A percentile compares a stretch with the other conserved stretches of the same genome.
phyloP scores from a whole-genome alignment of 2,888 invertebrate genomes.

The Drosophila melanosoma region DNA sequence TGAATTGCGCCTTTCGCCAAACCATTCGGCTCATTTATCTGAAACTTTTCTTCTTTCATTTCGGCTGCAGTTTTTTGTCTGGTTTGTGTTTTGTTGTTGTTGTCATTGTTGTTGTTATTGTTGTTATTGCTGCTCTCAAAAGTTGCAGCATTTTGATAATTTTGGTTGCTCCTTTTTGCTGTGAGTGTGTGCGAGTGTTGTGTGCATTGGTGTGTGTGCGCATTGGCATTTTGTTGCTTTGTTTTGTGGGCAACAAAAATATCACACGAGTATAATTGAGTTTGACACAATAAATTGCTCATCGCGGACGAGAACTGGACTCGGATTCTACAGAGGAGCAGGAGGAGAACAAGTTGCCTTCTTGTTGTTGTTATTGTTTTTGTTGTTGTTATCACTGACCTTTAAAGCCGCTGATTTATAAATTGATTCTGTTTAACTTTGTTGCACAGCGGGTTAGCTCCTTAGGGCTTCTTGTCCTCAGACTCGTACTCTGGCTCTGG shows the following conservation, averaged over 20 bases:
- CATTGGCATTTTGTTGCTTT: conserved; percentile 60
- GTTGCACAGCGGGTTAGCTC: conserved; percentile 81
- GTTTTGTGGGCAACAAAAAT: conserved; percentile 77
- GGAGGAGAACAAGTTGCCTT: conserved; percentile 26
- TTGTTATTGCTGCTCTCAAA: conserved; percentile 34
- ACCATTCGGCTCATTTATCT: conserved; percentile 79
- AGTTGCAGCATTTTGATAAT: conserved; percentile 77
- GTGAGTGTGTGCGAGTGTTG: conserved; percentile 19
- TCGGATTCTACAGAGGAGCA: conserved; percentile 42
- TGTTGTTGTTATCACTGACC: conserved; percentile 77
- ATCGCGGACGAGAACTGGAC: conserved; percentile 74
- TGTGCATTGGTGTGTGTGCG: conserved; percentile 32
- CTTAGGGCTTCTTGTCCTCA: conserved; percentile 54
- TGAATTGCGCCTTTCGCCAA: conserved; percentile 79
- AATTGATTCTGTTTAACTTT: conserved; percentile 83
- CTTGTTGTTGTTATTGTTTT: conserved; percentile 39
- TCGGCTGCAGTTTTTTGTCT: conserved; percentile 51
- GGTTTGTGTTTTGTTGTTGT: conserved; percentile 14
- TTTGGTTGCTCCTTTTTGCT: conserved; percentile 76
- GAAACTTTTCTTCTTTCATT: conserved; percentile 70
- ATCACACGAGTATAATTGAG: conserved; percentile 85
- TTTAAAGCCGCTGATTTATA: conserved; percentile 83
- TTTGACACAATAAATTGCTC: conserved; percentile 86
- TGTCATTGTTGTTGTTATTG: conserved; percentile 9
- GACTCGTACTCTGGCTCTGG: conserved; percentile 1